phyloP scores from a whole-genome alignment of 2,113 vertebrate genomes.

The Coregonus clupeaformis region DNA sequence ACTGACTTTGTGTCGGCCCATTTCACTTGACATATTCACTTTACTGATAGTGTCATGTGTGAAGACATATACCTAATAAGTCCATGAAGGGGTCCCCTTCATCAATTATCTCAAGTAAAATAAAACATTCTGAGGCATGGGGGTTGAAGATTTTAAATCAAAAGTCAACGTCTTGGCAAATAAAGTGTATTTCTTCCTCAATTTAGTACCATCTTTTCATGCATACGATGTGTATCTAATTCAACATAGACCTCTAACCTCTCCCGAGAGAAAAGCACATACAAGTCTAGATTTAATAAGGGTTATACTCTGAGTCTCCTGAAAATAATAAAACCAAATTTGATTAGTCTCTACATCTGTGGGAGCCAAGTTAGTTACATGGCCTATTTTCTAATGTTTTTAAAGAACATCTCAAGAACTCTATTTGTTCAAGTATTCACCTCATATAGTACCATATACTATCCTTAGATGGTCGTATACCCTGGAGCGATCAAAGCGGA shows the following conservation, averaged over 20 bases:
- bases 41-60: constrained; percentile 9
- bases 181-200: not conserved
- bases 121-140: too few species aligned
- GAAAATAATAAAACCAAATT: constrained; percentile 49
- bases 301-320: constrained; percentile 34
- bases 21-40: constrained; percentile 6
- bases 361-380: not conserved
- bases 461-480: not conserved
- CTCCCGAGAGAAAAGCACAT: constrained; percentile 13
- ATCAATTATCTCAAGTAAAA: not conserved
- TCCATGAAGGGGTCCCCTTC: not conserved
- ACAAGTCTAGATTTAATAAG: constrained; percentile 35
- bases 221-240: constrained; percentile 8
- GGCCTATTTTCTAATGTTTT: not conserved
- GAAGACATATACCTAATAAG: constrained; percentile 21
- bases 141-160: not conserved
- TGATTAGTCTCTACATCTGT: constrained; percentile 41
- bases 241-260: constrained; percentile 20
- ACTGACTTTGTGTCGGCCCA: constrained; percentile 11
- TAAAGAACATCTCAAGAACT: not conserved
- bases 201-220: not conserved
- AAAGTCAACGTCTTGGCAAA: not conserved
- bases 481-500: not conserved
- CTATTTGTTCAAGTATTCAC: not conserved
- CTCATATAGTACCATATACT: not conserved